Evolutionary conservation across 2,888 invertebrate species (phyloP).

Genomic region (Chaitophorus viminalis): DNA sequence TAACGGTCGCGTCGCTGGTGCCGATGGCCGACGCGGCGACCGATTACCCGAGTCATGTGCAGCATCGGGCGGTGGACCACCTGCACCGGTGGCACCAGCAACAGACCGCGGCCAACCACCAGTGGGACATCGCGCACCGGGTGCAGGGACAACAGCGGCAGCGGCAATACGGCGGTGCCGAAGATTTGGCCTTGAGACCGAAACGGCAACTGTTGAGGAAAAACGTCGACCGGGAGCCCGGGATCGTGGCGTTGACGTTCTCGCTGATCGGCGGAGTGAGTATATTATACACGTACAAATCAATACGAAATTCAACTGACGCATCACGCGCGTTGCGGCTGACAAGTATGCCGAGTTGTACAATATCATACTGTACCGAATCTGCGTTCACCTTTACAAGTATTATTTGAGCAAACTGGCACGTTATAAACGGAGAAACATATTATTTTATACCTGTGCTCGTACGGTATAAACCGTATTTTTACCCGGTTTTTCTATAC

Average conservation of each 20-base stretch:
- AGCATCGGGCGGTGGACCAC: background rate
- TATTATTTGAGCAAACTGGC: too few species aligned
- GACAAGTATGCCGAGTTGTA: too few species aligned
- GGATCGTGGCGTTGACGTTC: conserved; percentile 25
- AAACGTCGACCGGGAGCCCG: conserved; percentile 24
- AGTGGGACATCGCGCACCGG: background rate
- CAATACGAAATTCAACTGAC: too few species aligned
- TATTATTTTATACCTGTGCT: too few species aligned
- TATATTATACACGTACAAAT: background rate
- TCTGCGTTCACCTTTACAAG: too few species aligned
- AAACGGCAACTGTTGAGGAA: conserved; percentile 3
- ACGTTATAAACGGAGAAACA: too few species aligned
- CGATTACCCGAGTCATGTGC: background rate
- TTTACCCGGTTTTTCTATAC: too few species aligned
- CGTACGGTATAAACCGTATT: too few species aligned
- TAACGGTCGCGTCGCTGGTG: background rate
- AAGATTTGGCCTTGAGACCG: background rate
- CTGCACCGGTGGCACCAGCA: conserved; percentile 24
- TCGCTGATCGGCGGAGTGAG: conserved; percentile 40
- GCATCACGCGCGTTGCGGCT: too few species aligned
- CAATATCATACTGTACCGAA: too few species aligned
- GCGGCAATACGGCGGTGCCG: background rate
- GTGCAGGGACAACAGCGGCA: background rate
- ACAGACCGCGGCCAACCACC: background rate
- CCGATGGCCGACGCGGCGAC: conserved; percentile 16